These are phyloP conservation scores for Charadrius vociferus DNA, from an alignment of 2,113 vertebrate species.

Conservation along the genomic window DNA sequence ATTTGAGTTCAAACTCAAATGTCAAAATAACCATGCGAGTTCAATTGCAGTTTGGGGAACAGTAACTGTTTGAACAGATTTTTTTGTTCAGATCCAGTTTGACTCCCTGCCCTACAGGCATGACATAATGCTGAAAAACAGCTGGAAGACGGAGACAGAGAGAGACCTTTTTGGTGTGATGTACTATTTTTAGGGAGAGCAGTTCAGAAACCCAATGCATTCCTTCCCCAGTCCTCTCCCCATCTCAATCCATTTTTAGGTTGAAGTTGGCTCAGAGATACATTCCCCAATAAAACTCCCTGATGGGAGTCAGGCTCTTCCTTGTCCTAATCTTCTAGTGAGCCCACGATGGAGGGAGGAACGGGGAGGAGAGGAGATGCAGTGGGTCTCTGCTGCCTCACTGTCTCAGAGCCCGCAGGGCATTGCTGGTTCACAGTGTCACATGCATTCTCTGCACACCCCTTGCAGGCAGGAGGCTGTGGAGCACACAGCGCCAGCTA, in stretches of 20 bases:
- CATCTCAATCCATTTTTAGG: conserved; percentile 50
- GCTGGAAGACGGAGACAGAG: neutral
- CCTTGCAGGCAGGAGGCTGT: neutral
- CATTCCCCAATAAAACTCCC: neutral
- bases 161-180: neutral
- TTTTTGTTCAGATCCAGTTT: neutral
- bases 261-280: conserved; percentile 26
- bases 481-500: neutral
- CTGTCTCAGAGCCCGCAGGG: neutral
- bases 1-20: conserved; percentile 21
- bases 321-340: neutral
- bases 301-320: neutral
- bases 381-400: neutral
- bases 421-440: neutral
- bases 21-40: conserved; percentile 1
- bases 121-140: conserved; percentile 29
- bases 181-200: conserved; percentile 29
- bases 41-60: neutral
- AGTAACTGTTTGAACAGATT: neutral
- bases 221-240: conserved; percentile 10
- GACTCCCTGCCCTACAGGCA: neutral
- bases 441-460: neutral
- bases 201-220: neutral
- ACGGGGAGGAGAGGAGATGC: neutral
- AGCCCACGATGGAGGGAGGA: neutral